Evolutionary conservation across 2,888 invertebrate genomes (phyloP), one percentile per base, ranked within the genome.

Genomic region (Lepeophtheirus nordmannii): DNA sequence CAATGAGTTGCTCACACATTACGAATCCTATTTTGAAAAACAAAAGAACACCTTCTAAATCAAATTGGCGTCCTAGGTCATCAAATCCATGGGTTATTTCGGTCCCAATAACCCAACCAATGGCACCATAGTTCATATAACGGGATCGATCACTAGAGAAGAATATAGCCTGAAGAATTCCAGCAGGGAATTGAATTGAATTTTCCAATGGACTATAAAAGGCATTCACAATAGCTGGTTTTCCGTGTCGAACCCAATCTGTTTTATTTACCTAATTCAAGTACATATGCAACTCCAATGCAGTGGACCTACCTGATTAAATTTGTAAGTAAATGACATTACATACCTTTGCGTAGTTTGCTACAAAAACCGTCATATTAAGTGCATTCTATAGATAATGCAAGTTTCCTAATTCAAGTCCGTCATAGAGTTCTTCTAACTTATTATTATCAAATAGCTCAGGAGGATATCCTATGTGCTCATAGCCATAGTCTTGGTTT

Each of bases 1-100:
- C 7, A 23, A 30, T 2, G 30, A 14, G 2, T 10, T 56, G 17
- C 56, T 20, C 8, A 22, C n/a, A n/a, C 11, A 57, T 12, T 57
- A 30, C n/a, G n/a, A n/a, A n/a, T n/a, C 14, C 10, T 22, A 14
- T 10, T 30, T 11, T 57, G n/a, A 53, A 20, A n/a, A 57, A 11
- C 1, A n/a, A 11, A 38, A 59, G 11, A 22, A 30, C 22, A 59
- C 82, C 70, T 87, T 41, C 64, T 30, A 5, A 7, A 57, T 57
- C n/a, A 57, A 57, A 14, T 14, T 20, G n/a, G 9, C 20, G 83
- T 57, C 94, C 91, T 80, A 82, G 75, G 73, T 88, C 87, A 73
- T 89, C 89, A 72, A 89, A 90, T 11, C 89, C 89, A 73, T 91
- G 91, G 0, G 89, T 90, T 64, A 92, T 89, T 78, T 91, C 91